Evolutionary conservation across 2,888 invertebrate genomes (phyloP), one percentile per base, ranked within the genome.

Genomic region (Cheilosia vernalis): DNA sequence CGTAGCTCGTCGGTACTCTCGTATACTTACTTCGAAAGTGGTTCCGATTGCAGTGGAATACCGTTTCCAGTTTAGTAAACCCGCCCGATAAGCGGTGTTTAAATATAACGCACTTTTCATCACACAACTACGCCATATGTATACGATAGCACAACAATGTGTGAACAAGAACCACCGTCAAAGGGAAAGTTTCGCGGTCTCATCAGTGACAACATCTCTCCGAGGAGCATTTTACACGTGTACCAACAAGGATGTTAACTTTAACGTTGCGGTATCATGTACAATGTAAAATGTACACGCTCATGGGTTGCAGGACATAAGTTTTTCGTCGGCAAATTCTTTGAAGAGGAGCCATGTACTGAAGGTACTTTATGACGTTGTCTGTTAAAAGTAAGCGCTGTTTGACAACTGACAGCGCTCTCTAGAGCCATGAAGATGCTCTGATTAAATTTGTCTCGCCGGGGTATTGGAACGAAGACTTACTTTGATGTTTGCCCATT

Each of bases 181-280:
- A 70, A 40, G 37, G 58, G 58, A 49, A 70, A 70, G 58, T 70
- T 70, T 49, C 70, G 58, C 60, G 49, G 58, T 60, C 17, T 17
- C 27, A 21, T 13, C 58, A 27, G 37, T 47, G 69, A 51, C 49
- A 70, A 70, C 58, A 37, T 58, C 37, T 37, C 21, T 5, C 51
- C 13, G 24, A 51, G 51, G 21, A 51, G 6, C 24, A 15, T 15
- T 51, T 13, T 51, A 55, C 55, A 55, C 30, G 30, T 55, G 55
- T 55, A 19, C 17, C 47, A 9, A 58, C 56, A 56, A 33, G 56
- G 56, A 33, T 56, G 33, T 33, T 33, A 56, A 19, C 33, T 33
- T 30, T 13, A 33, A 33, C 56, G 56, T 33, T 27, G 56, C 10
- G 10, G 33, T 33, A 56, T 56, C 19, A 0, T 56, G 56, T 21